phyloP scores from a whole-genome alignment of 2,888 invertebrate species.

The Drosophila melanosoma region DNA sequence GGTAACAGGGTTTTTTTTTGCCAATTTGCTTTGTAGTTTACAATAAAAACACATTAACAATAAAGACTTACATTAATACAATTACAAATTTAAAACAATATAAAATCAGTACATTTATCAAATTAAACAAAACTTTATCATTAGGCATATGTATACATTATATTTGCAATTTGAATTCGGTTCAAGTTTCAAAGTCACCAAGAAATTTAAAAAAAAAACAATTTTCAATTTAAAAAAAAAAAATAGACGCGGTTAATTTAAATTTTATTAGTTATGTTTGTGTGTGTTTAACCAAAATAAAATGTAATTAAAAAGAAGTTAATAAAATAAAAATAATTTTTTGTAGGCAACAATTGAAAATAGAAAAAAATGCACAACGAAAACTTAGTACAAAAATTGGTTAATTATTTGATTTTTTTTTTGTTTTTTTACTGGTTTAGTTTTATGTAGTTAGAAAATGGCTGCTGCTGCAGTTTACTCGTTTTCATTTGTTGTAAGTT shows the following conservation, averaged over 20 bases:
- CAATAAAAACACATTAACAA: slow-evolving; percentile 79
- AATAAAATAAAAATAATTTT: slow-evolving; percentile 28
- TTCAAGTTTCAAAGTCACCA: slow-evolving; percentile 71
- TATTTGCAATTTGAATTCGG: slow-evolving; percentile 74
- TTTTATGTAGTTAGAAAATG: slow-evolving; percentile 71
- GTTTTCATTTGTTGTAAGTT: slow-evolving; percentile 20
- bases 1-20: slow-evolving; percentile 61
- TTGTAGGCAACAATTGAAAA: slow-evolving; percentile 42
- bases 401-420: slow-evolving; percentile 39
- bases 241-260: slow-evolving; percentile 46
- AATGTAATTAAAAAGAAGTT: slow-evolving; percentile 22
- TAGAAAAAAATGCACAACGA: slow-evolving; percentile 47
- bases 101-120: slow-evolving; percentile 78
- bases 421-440: slow-evolving; percentile 40
- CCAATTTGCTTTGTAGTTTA: slow-evolving; percentile 73
- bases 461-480: slow-evolving; percentile 57
- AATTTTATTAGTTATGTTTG: slow-evolving; percentile 57
- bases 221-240: slow-evolving; percentile 24
- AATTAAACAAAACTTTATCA: slow-evolving; percentile 73
- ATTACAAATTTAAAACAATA: slow-evolving; percentile 80
- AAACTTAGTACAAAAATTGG: slow-evolving; percentile 55
- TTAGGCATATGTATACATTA: slow-evolving; percentile 68
- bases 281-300: slow-evolving; percentile 62
- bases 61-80: slow-evolving; percentile 71
- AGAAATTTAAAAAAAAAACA: slow-evolving; percentile 51